phyloP scores from a whole-genome alignment of 23 tunicate genomes.

The Diplosoma virens region DNA sequence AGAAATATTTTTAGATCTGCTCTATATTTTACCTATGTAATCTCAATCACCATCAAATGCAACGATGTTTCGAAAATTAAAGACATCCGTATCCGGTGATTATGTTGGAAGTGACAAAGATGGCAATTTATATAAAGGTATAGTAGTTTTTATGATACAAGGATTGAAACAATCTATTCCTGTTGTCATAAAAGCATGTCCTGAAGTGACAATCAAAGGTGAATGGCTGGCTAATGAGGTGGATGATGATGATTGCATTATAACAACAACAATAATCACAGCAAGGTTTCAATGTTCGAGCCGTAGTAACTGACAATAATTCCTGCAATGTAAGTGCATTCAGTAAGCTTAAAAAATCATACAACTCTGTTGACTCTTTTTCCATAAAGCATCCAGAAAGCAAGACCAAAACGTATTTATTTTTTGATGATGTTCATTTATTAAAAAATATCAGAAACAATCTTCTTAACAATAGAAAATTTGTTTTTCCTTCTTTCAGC shows the following conservation, averaged over 20 bases:
- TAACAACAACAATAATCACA: too few relatives aligned
- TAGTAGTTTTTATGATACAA: constrained; percentile 24
- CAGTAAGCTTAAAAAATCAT: neutral
- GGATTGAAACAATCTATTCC: constrained; percentile 14
- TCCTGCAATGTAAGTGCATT: constrained; percentile 17
- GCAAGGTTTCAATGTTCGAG: constrained; percentile 29
- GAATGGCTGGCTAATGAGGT: constrained; percentile 34
- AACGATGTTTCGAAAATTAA: too few relatives aligned
- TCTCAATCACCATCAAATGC: too few relatives aligned
- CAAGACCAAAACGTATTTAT: neutral
- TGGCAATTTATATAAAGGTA: constrained; percentile 1
- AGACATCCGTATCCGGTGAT: too few relatives aligned
- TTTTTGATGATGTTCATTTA: too few relatives aligned
- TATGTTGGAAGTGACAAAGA: constrained; percentile 17
- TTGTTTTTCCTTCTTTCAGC: constrained; percentile 16
- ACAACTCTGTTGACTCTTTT: neutral
- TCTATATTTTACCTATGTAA: too few relatives aligned
- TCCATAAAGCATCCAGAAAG: neutral
- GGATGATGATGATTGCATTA: too few relatives aligned
- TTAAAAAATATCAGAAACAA: constrained; percentile 8
- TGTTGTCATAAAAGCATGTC: constrained; percentile 8
- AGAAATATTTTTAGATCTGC: too few relatives aligned
- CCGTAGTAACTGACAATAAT: constrained; percentile 16
- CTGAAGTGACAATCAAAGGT: constrained; percentile 9
- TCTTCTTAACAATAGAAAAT: neutral